Conservation (phyloP, 92 coral and sea anemone species). For the Porites lobata region DNA sequence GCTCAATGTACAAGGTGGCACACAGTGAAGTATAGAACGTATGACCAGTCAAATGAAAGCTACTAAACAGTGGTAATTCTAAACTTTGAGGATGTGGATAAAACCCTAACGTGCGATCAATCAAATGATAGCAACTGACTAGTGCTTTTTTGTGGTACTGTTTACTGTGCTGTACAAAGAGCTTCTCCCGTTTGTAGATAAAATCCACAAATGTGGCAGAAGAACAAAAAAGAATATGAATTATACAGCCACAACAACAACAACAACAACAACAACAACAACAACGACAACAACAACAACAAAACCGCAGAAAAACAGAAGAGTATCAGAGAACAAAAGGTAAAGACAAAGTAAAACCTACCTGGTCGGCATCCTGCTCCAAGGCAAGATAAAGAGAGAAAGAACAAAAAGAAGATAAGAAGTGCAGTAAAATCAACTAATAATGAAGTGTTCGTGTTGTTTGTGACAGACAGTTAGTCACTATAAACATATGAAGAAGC, state of each 20-base stretch:
- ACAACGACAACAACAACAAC: no score
- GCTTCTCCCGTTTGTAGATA: background rate
- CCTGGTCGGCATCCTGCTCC: slow-evolving; percentile 52
- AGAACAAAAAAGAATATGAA: no score
- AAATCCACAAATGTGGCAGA: background rate
- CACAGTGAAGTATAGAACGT: background rate
- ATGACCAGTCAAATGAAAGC: background rate
- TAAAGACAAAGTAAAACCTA: slow-evolving; percentile 11
- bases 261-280: no score
- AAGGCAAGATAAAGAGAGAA: background rate
- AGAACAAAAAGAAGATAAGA: slow-evolving; percentile 13
- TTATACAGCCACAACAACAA: no score
- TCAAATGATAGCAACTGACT: background rate
- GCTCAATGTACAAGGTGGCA: background rate
- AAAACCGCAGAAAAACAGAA: background rate
- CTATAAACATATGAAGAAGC: no score
- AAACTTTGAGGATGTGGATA: background rate
- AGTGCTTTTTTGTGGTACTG: background rate
- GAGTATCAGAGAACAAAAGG: background rate
- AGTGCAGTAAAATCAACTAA: background rate
- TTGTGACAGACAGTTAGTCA: background rate
- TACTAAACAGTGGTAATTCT: background rate
- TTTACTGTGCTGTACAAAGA: background rate
- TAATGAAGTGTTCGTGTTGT: background rate
- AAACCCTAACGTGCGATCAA: background rate